A percentile compares a stretch with the other conserved stretches of the same genome.
These are phyloP conservation scores for Caretta caretta DNA, from an alignment of 2,113 vertebrate species.

Conservation along the genomic window DNA sequence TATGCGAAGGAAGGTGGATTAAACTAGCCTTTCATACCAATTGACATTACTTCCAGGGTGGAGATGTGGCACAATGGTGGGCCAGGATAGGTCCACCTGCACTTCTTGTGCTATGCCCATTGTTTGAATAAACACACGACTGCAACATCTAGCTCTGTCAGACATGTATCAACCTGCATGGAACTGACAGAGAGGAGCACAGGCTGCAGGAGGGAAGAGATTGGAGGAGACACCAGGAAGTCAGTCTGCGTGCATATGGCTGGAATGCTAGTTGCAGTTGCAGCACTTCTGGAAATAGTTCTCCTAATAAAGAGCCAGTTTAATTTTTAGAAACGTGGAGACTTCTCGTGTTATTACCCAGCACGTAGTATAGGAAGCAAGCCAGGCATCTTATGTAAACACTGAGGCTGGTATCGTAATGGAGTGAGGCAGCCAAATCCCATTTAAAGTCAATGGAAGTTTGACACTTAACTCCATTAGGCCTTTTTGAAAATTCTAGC, in stretches of 20 bases:
- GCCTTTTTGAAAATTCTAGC: background rate
- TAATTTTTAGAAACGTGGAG: background rate
- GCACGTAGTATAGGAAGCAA: background rate
- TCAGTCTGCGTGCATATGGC: background rate
- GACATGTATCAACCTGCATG: background rate
- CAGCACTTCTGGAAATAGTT: background rate
- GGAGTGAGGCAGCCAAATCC: background rate
- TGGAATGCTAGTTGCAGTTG: background rate
- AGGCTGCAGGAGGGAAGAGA: background rate
- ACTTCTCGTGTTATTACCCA: background rate
- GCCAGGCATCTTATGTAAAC: background rate
- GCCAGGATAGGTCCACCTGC: background rate
- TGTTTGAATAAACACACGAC: background rate
- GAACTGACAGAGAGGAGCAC: background rate
- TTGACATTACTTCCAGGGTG: background rate
- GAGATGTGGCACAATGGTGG: background rate
- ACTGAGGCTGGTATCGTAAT: background rate
- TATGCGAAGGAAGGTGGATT: background rate
- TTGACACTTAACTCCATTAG: background rate
- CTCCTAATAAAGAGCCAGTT: background rate
- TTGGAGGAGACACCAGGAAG: background rate
- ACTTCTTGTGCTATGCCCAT: background rate
- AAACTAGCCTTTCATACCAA: background rate
- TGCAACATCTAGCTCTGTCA: background rate
- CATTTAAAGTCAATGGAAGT: background rate